Conservation (phyloP, 2,888 invertebrate genomes). For the Drosophila siamana region DNA sequence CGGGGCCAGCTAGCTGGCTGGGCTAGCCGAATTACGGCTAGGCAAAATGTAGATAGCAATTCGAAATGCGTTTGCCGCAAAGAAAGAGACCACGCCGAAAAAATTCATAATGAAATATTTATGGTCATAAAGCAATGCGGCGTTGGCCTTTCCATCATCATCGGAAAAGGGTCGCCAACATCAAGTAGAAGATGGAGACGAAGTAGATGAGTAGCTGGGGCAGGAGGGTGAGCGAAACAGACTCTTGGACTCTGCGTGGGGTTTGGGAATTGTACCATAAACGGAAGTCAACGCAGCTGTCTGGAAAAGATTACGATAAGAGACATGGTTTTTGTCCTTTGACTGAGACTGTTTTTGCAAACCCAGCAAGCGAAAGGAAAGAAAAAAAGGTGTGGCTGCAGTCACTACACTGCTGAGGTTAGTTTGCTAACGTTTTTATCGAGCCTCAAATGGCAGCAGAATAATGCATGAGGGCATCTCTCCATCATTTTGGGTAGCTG, state of each 20-base stretch:
- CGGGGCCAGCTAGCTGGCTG: conserved; percentile 27
- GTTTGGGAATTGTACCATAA: conserved; percentile 45
- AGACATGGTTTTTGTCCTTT: conserved; percentile 51
- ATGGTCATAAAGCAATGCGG: conserved; percentile 80
- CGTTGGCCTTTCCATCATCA: conserved; percentile 62
- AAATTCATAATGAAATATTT: conserved; percentile 82
- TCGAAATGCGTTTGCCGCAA: conserved; percentile 56
- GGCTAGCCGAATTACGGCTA: conserved; percentile 47
- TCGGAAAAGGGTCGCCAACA: conserved; percentile 60
- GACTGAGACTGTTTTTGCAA: conserved; percentile 9
- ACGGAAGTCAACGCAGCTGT: conserved; percentile 78
- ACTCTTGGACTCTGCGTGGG: background rate
- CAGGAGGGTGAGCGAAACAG: conserved; percentile 8
- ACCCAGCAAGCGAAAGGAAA: background rate
- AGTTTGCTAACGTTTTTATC: conserved; percentile 39
- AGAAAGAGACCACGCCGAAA: conserved; percentile 32
- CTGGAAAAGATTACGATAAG: conserved; percentile 80
- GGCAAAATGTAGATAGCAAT: conserved; percentile 64
- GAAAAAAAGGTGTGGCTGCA: conserved; percentile 26
- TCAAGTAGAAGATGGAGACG: background rate
- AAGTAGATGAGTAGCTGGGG: background rate
- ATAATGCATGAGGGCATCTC: conserved; percentile 45
- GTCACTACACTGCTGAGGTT: conserved; percentile 21
- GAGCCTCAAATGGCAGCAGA: conserved; percentile 7
- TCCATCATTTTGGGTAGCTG: conserved; percentile 5